These are phyloP conservation scores for Rhinophrynus dorsalis DNA, from an alignment of 2,797 vertebrate species.

Conservation along the genomic window DNA sequence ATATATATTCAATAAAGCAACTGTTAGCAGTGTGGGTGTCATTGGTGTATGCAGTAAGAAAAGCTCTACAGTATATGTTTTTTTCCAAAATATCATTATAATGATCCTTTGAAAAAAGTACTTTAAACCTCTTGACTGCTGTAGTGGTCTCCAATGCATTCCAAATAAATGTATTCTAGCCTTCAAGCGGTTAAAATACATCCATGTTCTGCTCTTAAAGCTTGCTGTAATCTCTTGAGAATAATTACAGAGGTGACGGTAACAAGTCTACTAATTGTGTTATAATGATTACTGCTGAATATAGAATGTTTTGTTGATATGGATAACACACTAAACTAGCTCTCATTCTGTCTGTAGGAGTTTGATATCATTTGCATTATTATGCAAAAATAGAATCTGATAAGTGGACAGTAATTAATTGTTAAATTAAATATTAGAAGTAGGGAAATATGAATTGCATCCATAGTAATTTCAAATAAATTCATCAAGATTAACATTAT, in stretches of 20 bases:
- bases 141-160: too few relatives aligned
- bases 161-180: too few relatives aligned
- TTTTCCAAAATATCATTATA: too few relatives aligned
- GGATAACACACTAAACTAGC: neutral
- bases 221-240: neutral
- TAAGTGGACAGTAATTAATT: slow-evolving; percentile 60
- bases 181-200: too few relatives aligned
- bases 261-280: neutral
- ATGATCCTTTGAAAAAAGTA: too few relatives aligned
- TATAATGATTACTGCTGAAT: slow-evolving; percentile 4
- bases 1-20: too few relatives aligned
- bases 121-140: too few relatives aligned
- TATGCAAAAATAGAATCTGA: slow-evolving; percentile 30
- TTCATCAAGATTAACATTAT: slow-evolving; percentile 60
- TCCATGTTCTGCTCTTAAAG: neutral
- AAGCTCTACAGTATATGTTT: too few relatives aligned
- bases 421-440: slow-evolving; percentile 55
- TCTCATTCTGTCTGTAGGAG: neutral
- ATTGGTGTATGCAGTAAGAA: too few relatives aligned
- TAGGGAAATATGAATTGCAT: slow-evolving; percentile 59
- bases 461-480: slow-evolving; percentile 53
- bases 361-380: slow-evolving; percentile 1
- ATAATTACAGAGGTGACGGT: neutral
- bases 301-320: neutral
- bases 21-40: too few relatives aligned